Conservation (phyloP, 2,113 vertebrate genomes). For the Pao palembangensis region DNA sequence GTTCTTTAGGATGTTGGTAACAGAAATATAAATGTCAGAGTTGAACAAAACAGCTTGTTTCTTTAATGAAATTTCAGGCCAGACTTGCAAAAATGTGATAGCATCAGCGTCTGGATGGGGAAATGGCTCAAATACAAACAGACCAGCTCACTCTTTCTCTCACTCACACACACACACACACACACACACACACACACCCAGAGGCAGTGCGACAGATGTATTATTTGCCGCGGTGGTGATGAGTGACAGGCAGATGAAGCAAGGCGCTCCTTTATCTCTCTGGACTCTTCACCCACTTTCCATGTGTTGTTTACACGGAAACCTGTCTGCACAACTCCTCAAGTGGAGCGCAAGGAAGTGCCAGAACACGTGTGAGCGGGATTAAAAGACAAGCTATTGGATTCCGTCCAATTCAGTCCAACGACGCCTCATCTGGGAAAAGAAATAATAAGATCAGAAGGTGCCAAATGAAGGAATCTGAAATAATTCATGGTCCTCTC, state of each 20-base stretch:
- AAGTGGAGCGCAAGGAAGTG: neutral
- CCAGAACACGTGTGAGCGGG: neutral
- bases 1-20: neutral
- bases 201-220: neutral
- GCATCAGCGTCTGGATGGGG: too few species aligned
- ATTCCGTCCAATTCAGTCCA: conserved; percentile 24
- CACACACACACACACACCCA: too few species aligned
- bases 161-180: too few species aligned
- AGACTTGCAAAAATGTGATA: too few species aligned
- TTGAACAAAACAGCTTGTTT: neutral
- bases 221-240: conserved; percentile 28
- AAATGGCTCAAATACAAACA: too few species aligned
- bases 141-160: too few species aligned
- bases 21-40: neutral
- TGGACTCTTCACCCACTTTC: conserved; percentile 61
- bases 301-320: conserved; percentile 40
- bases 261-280: conserved; percentile 39
- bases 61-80: too few species aligned
- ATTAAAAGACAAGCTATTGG: conserved; percentile 6
- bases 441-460: too few species aligned
- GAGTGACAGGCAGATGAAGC: conserved; percentile 31
- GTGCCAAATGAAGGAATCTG: too few species aligned
- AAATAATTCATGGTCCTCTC: too few species aligned
- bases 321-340: conserved; percentile 12
- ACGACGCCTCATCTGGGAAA: too few species aligned